Conservation (phyloP, 2,888 invertebrate genomes). For the Eupithecia subumbrata region DNA sequence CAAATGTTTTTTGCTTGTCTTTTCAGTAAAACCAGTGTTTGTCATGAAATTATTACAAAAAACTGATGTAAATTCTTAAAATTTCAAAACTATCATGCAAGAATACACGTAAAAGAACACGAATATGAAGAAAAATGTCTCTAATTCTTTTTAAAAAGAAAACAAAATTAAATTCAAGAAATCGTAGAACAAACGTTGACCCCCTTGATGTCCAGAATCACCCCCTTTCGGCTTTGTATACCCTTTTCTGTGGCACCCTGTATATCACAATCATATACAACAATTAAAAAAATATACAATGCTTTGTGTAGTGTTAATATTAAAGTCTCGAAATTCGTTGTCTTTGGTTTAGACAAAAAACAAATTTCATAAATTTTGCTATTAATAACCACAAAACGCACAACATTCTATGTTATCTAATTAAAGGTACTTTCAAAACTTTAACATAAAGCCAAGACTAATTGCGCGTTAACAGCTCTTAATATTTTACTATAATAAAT, state of each 20-base stretch:
- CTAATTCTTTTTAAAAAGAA: no score
- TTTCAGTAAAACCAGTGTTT: no score
- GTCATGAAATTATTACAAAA: no score
- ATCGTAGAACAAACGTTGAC: no score
- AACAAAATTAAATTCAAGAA: no score
- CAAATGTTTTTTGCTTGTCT: no score
- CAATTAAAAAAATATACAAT: slow-evolving; percentile 50
- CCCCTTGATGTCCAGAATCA: no score
- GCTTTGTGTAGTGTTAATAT: slow-evolving; percentile 36
- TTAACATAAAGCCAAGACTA: slow-evolving; percentile 2
- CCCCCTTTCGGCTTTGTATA: no score
- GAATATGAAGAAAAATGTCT: no score
- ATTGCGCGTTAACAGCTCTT: neutral
- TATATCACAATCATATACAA: slow-evolving; percentile 61
- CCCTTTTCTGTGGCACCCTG: neutral
- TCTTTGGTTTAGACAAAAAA: slow-evolving; percentile 11
- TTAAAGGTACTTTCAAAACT: neutral
- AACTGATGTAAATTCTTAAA: no score
- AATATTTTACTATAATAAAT: slow-evolving; percentile 3
- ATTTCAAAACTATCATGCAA: no score
- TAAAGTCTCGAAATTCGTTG: neutral
- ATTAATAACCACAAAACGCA: neutral
- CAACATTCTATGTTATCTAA: neutral
- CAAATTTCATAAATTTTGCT: neutral
- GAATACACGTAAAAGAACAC: no score